Evolutionary conservation across 2,888 invertebrate species (phyloP), one percentile per base, ranked within the genome.

Genomic region (Uropetala carovei): DNA sequence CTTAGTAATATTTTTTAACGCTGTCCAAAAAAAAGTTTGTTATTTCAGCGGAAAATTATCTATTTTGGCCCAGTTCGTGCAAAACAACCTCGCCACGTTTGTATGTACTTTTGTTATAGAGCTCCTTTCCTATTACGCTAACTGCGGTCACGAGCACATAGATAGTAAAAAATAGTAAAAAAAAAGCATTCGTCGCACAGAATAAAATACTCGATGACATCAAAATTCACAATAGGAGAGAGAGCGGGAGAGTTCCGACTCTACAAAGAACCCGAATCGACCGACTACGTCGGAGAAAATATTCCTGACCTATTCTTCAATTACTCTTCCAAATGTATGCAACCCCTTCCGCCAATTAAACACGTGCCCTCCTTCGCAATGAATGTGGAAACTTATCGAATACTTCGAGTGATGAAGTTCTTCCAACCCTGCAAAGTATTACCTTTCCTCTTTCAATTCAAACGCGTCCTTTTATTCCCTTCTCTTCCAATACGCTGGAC

Each of bases 341-440:
- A n/a, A n/a, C 68, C 0, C n/a, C 75, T 75, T 75, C 22, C 75
- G 75, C n/a, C 75, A 75, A 75, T 75, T 75, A 75, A 14, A 22
- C 75, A 27, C 75, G 75, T 75, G 27, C 75, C 22, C 22, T 68
- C 68, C n/a, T 13, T 75, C 75, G 13, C 75, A 27, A 75, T 75
- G 75, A 75, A 27, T 22, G 75, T 13, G 75, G 27, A 75, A 75
- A 75, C 75, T 75, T 75, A 68, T 68, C 68, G 68, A 18, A 68
- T 18, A 68, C 68, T 68, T 68, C 9, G 68, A 68, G 68, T 68
- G 68, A 68, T 68, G 68, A 68, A 75, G 75, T 75, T 22, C 75
- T 27, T 27, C 22, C 68, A 16, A 68, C 22, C 75, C 75, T 22
- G 22, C 22, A 68, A 68, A 68, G 68, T 18, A 68, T 68, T 68